Evolutionary conservation across 2,888 invertebrate genomes (phyloP).

Genomic region (Drosophila austrosaltans): DNA sequence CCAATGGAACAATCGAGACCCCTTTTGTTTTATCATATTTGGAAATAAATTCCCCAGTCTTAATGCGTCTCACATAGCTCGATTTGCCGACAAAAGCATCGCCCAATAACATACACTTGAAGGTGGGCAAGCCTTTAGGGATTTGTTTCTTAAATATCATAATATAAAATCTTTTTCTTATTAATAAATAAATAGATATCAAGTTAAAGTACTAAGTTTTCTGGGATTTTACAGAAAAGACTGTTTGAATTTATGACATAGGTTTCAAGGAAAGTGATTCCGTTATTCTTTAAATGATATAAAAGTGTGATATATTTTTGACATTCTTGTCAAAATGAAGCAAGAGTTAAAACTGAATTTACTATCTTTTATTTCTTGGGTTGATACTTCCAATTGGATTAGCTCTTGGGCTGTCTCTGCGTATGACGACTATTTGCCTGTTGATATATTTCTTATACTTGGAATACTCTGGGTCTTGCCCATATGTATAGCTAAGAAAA

Average conservation of each 20-base stretch:
- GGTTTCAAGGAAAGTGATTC: not conserved
- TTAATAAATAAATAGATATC: not conserved
- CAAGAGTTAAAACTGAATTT: too few relatives aligned
- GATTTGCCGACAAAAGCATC: not conserved
- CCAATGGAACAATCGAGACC: not conserved
- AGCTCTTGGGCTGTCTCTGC: too few relatives aligned
- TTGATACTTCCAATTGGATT: too few relatives aligned
- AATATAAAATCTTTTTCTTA: too few relatives aligned
- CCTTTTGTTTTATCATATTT: not conserved
- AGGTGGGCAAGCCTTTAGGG: not conserved
- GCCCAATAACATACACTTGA: not conserved
- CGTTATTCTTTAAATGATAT: too few relatives aligned
- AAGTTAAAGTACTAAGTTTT: not conserved
- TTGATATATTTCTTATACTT: too few relatives aligned
- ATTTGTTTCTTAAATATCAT: not conserved
- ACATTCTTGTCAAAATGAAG: too few relatives aligned
- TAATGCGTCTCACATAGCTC: not conserved
- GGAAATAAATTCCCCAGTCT: not conserved
- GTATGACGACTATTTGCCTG: too few relatives aligned
- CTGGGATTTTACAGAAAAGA: not conserved
- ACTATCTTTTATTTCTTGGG: too few relatives aligned
- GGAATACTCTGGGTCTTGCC: too few relatives aligned
- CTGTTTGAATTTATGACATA: not conserved
- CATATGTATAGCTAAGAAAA: too few relatives aligned
- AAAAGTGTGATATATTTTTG: too few relatives aligned